Evolutionary conservation across 2,888 invertebrate genomes (phyloP).

Genomic region (Allygus modestus): DNA sequence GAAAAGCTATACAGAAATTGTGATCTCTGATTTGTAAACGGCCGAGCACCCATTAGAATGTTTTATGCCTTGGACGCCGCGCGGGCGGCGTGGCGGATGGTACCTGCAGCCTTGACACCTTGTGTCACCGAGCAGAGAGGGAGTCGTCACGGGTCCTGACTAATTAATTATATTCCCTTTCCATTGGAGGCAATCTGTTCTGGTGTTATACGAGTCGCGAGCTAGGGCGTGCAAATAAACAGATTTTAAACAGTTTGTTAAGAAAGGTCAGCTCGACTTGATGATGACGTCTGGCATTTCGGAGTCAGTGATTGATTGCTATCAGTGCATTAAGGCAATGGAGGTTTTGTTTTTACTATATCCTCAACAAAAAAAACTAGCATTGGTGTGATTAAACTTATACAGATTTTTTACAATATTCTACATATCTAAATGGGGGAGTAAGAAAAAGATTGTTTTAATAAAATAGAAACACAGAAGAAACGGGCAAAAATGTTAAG

Average conservation of each 20-base stretch:
- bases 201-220: not conserved
- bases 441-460: too few relatives aligned
- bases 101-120: constrained; percentile 5
- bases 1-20: too few relatives aligned
- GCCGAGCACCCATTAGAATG: not conserved
- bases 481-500: too few relatives aligned
- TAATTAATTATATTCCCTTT: constrained; percentile 22
- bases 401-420: too few relatives aligned
- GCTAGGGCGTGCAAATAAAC: not conserved
- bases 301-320: not conserved
- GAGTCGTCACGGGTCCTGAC: constrained; percentile 26
- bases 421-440: too few relatives aligned
- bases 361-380: too few relatives aligned
- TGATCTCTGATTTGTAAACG: too few relatives aligned
- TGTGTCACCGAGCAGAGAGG: not conserved
- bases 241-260: not conserved
- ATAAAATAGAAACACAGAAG: too few relatives aligned
- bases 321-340: not conserved
- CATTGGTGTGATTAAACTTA: too few relatives aligned
- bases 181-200: constrained; percentile 3
- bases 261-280: constrained; percentile 1
- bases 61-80: too few relatives aligned
- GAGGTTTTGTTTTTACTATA: not conserved
- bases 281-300: not conserved
- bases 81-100: too few relatives aligned